Conservation (phyloP, 2,888 invertebrate genomes). For the Strigamia transsilvanica region DNA sequence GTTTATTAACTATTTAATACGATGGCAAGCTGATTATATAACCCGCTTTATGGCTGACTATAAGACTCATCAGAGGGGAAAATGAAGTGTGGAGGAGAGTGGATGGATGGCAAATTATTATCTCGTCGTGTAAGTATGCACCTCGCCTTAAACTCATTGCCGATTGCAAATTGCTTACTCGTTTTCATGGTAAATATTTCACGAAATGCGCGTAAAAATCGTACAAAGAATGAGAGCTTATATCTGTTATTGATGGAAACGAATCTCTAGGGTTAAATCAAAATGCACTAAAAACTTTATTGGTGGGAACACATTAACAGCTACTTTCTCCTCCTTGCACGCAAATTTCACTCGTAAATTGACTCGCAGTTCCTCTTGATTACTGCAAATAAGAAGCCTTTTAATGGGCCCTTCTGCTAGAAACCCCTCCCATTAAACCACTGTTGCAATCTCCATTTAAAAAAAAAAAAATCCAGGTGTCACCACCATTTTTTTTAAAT, state of each 20-base stretch:
- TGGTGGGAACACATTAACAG: constrained; percentile 36
- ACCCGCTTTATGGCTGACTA: constrained; percentile 38
- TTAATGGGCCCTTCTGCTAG: constrained; percentile 8
- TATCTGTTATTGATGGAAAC: constrained; percentile 20
- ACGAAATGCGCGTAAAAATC: background rate
- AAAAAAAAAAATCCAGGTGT: background rate
- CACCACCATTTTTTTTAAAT: background rate
- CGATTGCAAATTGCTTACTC: constrained; percentile 45
- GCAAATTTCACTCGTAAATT: constrained; percentile 41
- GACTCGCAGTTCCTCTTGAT: constrained; percentile 25
- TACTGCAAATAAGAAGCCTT: constrained; percentile 26
- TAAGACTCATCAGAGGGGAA: constrained; percentile 44
- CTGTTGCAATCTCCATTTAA: constrained; percentile 15
- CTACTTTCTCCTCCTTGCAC: constrained; percentile 20
- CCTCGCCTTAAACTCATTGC: constrained; percentile 37
- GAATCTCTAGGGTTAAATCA: constrained; percentile 31
- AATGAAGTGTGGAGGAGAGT: constrained; percentile 32
- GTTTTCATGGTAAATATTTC: constrained; percentile 33
- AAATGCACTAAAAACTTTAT: constrained; percentile 39
- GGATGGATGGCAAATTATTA: constrained; percentile 27
- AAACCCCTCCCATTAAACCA: background rate
- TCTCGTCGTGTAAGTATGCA: constrained; percentile 27
- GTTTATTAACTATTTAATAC: constrained; percentile 49
- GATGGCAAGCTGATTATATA: constrained; percentile 49
- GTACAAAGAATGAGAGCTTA: constrained; percentile 33